Base-by-base conservation (phyloP, 2,113 vertebrate species). In the Pygoscelis antarcticus region DNA sequence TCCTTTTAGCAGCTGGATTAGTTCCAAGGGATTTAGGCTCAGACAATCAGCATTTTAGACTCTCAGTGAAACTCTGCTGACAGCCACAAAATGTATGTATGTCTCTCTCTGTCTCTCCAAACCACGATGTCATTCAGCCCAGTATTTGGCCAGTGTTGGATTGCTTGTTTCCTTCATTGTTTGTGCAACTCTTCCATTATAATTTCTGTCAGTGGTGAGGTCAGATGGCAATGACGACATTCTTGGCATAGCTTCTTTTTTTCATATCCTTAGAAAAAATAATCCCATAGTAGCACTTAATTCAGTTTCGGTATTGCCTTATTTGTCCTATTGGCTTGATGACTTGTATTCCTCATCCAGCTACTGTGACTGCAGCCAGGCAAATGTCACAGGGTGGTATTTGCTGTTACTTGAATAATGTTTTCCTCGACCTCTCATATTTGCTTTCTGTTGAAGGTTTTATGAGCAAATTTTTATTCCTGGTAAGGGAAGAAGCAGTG, bases 301-400 rank as follows among this genome's bases (percentile, higher is more conserved):
- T 96, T 87, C 54, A 32, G 85, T 94, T 95, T 93, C 85, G 86
- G 64, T 76, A 83, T 95, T 96, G 90, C 96, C 96, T 96, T 97
- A 94, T 94, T 97, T 96, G 95, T 95, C 95, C 90, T 88, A 90
- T 27, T 95, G 90, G 90, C 82, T 84, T 83, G 78, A 69, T n/a
- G 87, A 49, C 66, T 93, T 34, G 15, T 42, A 29, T 58, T 83
- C 29, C 52, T 89, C 70, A 72, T 79, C 61, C 70, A 79, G 89
- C 89, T 94, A 57, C 96, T 91, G 81, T 89, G 81, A 64, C 81
- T 76, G 44, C 65, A 91, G 87, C 76, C 91, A 87, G 74, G 75
- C 66, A 80, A 90, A 91, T 93, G 85, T 87, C 88, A 88, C 87
- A 77, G 85, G 54, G 40, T 5, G 27, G 40, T 69, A 64, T 93